Conservation (phyloP, 1,140 invertebrate species). For the Luehdorfia chinensis region DNA sequence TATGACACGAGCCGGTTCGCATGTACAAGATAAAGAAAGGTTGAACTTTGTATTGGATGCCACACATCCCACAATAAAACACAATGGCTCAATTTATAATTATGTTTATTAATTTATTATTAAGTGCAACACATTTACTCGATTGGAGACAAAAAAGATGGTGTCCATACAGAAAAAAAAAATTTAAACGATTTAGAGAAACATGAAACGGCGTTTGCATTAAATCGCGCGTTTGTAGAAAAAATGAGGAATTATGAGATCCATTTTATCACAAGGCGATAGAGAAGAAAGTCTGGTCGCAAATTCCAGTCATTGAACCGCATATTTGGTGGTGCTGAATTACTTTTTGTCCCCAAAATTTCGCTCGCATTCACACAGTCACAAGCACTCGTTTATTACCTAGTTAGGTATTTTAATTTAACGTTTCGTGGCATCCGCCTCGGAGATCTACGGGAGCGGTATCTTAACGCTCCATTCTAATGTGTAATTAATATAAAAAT, state of each 20-base stretch:
- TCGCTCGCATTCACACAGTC: conserved; percentile 3
- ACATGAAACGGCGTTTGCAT: too few species aligned
- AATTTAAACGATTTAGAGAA: conserved; percentile 3
- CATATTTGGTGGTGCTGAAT: background rate
- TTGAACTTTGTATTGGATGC: too few species aligned
- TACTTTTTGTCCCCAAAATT: conserved; percentile 25
- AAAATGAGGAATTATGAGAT: conserved; percentile 57
- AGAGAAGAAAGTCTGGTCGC: conserved; percentile 32
- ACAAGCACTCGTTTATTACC: conserved; percentile 14
- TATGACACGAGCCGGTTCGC: too few species aligned
- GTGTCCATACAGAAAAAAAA: conserved; percentile 21
- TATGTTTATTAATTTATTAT: conserved; percentile 67
- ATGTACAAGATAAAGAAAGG: too few species aligned
- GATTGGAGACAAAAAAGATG: conserved; percentile 54
- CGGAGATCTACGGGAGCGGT: background rate
- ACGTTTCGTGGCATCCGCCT: conserved; percentile 4
- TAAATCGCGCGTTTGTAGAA: too few species aligned
- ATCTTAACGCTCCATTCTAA: background rate
- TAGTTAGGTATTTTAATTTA: conserved; percentile 9
- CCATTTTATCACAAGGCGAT: conserved; percentile 54
- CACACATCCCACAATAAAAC: too few species aligned
- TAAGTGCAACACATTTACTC: conserved; percentile 60
- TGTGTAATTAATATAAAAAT: conserved; percentile 19
- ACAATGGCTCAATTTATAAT: conserved; percentile 35
- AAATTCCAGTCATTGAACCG: conserved; percentile 38